Evolutionary conservation across 2,113 vertebrate species (phyloP).

Genomic region (Cyphomyrus discorhynchus): DNA sequence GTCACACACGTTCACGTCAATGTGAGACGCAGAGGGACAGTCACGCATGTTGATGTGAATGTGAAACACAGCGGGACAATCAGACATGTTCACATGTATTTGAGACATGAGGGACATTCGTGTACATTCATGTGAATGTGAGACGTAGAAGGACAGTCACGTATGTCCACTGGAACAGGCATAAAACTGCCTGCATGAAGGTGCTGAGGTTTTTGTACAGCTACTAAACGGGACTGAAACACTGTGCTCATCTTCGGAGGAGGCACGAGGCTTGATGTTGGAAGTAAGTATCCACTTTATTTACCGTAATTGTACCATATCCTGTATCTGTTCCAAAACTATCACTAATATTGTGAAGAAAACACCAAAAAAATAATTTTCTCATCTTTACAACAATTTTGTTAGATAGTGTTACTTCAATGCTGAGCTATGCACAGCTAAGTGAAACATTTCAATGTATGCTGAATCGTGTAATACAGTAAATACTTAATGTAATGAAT

Average conservation of each 20-base stretch:
- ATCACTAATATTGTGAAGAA: background rate
- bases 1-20: no score
- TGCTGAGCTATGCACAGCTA: no score
- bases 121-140: no score
- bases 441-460: no score
- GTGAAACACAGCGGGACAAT: background rate
- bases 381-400: no score
- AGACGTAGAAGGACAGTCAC: background rate
- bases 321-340: background rate
- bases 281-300: slow-evolving; percentile 19
- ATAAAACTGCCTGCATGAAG: background rate
- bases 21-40: background rate
- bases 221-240: background rate
- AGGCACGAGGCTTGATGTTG: background rate
- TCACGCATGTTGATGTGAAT: background rate
- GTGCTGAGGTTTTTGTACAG: slow-evolving; percentile 7
- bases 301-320: background rate
- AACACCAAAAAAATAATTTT: background rate
- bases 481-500: no score
- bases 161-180: background rate
- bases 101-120: no score
- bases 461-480: no score
- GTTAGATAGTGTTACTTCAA: no score
- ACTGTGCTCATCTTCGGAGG: slow-evolving; percentile 19
- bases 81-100: background rate